Evolutionary conservation across 2,113 vertebrate species (phyloP).

Genomic region (Cygnus atratus): DNA sequence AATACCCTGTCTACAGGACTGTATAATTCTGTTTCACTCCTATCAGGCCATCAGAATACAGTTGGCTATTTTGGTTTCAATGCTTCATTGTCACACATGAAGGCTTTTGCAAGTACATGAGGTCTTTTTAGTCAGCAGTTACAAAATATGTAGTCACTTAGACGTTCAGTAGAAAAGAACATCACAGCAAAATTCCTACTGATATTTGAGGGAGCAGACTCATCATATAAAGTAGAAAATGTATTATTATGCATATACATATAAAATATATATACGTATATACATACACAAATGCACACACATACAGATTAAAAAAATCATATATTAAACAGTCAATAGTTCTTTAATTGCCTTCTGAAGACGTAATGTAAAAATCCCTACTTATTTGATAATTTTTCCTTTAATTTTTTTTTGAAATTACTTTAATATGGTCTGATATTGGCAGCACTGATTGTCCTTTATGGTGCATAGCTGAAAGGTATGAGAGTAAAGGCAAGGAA

Average conservation of each 20-base stretch:
- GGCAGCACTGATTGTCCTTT: constrained; percentile 59
- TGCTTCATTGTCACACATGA: background rate
- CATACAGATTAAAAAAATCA: background rate
- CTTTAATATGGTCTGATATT: constrained; percentile 44
- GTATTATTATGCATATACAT: background rate
- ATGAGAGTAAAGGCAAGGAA: constrained; percentile 51
- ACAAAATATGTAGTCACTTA: background rate
- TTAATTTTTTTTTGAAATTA: constrained; percentile 43
- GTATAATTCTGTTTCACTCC: background rate
- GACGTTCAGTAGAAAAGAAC: background rate
- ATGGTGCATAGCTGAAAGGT: constrained; percentile 39
- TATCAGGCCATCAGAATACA: background rate
- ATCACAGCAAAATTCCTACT: background rate
- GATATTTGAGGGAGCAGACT: background rate
- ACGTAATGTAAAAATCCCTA: background rate
- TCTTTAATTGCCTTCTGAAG: background rate
- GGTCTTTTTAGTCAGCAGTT: background rate
- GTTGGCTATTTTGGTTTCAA: background rate
- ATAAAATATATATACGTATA: background rate
- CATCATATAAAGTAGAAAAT: background rate
- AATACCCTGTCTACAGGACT: background rate
- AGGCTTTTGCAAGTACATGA: background rate
- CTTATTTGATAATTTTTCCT: background rate
- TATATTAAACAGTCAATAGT: background rate
- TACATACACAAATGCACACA: background rate